Percentiles rank a stretch among this genome's conserved stretches.
These are phyloP conservation scores for Motacilla alba DNA, from an alignment of 2,113 vertebrate genomes.

Conservation along the genomic window DNA sequence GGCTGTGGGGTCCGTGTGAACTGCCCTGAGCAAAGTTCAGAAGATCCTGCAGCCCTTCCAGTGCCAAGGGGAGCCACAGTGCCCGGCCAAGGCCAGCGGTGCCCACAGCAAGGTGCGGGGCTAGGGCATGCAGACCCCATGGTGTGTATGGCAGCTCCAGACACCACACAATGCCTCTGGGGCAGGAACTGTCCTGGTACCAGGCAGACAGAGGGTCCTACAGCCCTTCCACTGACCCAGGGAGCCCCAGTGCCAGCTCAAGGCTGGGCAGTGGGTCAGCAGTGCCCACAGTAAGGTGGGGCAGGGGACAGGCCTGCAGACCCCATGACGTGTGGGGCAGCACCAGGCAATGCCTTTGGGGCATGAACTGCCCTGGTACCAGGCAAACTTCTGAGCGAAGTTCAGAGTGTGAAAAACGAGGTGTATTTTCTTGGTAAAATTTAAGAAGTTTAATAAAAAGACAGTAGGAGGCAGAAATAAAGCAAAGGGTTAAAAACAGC, in stretches of 20 bases:
- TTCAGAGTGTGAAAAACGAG: not conserved
- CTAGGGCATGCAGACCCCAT: too few relatives aligned
- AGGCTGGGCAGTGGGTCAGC: not conserved
- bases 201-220: not conserved
- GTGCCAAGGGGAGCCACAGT: too few relatives aligned
- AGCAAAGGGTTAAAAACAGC: not conserved
- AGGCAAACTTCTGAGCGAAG: not conserved
- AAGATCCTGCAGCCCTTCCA: too few relatives aligned
- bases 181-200: accelerated
- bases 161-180: too few relatives aligned
- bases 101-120: too few relatives aligned
- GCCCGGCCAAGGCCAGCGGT: not conserved
- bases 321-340: not conserved
- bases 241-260: not conserved
- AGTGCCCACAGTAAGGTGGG: not conserved
- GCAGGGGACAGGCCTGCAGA: not conserved
- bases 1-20: too few relatives aligned
- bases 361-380: not conserved
- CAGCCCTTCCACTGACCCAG: not conserved
- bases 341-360: not conserved
- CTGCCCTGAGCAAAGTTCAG: too few relatives aligned
- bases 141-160: too few relatives aligned
- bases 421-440: not conserved
- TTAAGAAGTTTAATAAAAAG: not conserved
- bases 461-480: not conserved